phyloP scores from a whole-genome alignment of 1,140 invertebrate genomes.

The Drosophila tropicalis region DNA sequence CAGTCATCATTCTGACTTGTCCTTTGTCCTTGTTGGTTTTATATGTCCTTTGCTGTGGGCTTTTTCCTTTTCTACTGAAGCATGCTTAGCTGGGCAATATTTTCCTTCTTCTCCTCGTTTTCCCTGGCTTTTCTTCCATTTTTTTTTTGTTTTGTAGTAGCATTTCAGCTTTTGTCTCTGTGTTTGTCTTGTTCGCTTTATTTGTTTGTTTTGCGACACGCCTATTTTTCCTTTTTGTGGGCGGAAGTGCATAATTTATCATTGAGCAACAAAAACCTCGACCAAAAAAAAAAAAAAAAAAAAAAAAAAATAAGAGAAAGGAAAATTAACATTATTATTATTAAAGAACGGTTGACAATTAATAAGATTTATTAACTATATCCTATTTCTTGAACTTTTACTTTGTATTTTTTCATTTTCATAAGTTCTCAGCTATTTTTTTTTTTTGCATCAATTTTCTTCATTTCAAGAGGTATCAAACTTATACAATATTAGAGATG shows the following conservation, averaged over 20 bases:
- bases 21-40: constrained; percentile 22
- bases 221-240: constrained; percentile 14
- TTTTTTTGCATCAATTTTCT: too few species aligned
- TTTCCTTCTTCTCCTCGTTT: background rate
- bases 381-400: background rate
- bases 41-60: constrained; percentile 20
- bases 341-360: constrained; percentile 43
- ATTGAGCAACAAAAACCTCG: background rate
- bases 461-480: too few species aligned
- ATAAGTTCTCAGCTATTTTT: too few species aligned
- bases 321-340: constrained; percentile 29
- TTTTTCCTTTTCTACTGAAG: constrained; percentile 5
- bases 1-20: constrained; percentile 3
- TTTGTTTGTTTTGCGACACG: constrained; percentile 13
- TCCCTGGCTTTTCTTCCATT: too few species aligned
- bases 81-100: constrained; percentile 19
- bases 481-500: too few species aligned
- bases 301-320: background rate
- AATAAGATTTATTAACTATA: constrained; percentile 28
- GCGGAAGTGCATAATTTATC: constrained; percentile 24
- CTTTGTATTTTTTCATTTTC: background rate
- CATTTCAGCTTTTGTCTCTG: constrained; percentile 6
- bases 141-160: background rate
- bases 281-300: background rate
- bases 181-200: constrained; percentile 15